Evolutionary conservation across 2,797 vertebrate genomes (phyloP), one percentile per base, ranked within the genome.

Genomic region (Pelodytes ibericus): DNA sequence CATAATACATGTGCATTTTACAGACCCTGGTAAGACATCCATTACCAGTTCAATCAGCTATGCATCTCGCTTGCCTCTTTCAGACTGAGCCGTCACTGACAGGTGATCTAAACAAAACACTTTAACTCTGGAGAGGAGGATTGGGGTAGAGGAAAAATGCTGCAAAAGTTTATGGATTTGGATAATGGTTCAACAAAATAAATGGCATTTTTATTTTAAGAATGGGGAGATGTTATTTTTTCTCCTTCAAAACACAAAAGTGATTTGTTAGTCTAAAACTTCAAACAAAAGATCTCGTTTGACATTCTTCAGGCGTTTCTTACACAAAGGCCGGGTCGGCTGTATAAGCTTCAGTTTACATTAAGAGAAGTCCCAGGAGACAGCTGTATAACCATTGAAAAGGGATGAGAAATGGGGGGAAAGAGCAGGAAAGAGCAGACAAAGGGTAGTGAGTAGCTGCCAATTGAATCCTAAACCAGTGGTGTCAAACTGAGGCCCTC

Each of bases 301-400:
- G 13, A 44, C 41, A 44, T 44, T 44, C 15, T 44, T 44, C 41
- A 44, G 41, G 18, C 41, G 13, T 44, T 9, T 16, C 18, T 16
- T 13, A 16, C 41, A 44, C 41, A 44, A 44, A 44, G 41, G 18
- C 41, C 41, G 11, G 7, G 41, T 1, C 18, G 41, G 15, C 41
- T 44, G 11, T 16, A 16, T 44, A 22, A 53, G 51, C 51, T 53
- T 22, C n/a, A 53, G 51, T 53, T 53, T 53, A 53, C 51, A 53
- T 53, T 53, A 20, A 16, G 51, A 22, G 4, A 53, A 24, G 51
- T 11, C n/a, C 20, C 22, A 7, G 51, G 51, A 53, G 51, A 22
- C n/a, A 53, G 51, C 3, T 53, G 4, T 53, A 53, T 53, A n/a
- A 8, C 51, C 6, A 53, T 22, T 13, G 41, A 44, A 44, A 44